Conservation (phyloP, 2,797 vertebrate genomes). For the Notolepis coatsorum region DNA sequence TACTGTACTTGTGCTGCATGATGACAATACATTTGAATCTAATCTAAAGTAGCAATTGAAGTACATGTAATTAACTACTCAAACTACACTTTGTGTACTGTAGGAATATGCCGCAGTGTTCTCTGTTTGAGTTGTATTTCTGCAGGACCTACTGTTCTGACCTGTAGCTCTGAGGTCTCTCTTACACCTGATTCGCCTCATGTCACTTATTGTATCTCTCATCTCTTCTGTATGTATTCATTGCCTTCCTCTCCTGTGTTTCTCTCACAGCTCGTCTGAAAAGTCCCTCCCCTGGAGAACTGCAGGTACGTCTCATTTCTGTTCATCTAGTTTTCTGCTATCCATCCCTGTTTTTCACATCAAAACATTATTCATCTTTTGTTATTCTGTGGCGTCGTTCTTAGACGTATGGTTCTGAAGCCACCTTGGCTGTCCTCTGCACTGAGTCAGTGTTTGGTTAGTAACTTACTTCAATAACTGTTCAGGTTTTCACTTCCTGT, state of each 20-base stretch:
- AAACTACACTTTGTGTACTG: too few species aligned
- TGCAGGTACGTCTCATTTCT: conserved; percentile 83
- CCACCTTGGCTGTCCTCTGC: background rate
- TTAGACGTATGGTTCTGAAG: background rate
- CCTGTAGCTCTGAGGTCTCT: conserved; percentile 9
- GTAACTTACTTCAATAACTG: too few species aligned
- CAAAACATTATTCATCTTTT: background rate
- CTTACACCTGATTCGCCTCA: conserved; percentile 23
- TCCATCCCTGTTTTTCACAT: background rate
- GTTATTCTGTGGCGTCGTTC: background rate
- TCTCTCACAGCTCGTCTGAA: conserved; percentile 92
- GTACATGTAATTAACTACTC: too few species aligned
- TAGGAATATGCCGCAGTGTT: too few species aligned
- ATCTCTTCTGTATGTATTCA: conserved; percentile 26
- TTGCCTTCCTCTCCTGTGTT: conserved; percentile 41
- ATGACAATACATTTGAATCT: too few species aligned
- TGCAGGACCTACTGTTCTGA: too few species aligned
- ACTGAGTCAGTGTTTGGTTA: background rate
- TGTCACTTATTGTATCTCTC: conserved; percentile 10
- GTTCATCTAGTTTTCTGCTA: background rate
- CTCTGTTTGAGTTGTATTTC: too few species aligned
- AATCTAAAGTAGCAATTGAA: too few species aligned
- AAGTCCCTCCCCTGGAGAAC: conserved; percentile 98
- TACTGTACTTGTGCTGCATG: too few species aligned
- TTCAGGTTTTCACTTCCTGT: too few species aligned